Percentiles rank a stretch among this genome's conserved stretches.
phyloP scores from a whole-genome alignment of 2,888 invertebrate species.

The Cactoblastis cactorum region DNA sequence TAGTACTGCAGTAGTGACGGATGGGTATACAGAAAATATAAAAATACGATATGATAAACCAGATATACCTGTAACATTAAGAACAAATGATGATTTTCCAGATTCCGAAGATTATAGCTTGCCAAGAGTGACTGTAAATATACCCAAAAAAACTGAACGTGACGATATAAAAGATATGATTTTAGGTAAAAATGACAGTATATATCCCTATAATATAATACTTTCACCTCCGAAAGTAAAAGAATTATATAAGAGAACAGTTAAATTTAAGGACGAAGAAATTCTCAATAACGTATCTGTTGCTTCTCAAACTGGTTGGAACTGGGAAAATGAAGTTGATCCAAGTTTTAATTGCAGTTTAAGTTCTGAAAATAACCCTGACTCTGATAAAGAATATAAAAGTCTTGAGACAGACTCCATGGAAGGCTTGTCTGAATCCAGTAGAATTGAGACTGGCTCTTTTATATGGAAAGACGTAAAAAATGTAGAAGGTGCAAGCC shows the following conservation, averaged over 20 bases:
- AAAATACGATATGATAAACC: constrained; percentile 2
- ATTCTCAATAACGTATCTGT: constrained; percentile 22
- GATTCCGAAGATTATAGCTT: constrained; percentile 48
- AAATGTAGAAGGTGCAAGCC: constrained; percentile 25
- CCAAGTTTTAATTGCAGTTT: constrained; percentile 17
- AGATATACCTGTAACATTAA: constrained; percentile 18
- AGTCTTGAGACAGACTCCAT: constrained; percentile 26
- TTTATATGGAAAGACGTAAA: constrained; percentile 48
- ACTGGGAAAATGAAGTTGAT: constrained; percentile 22
- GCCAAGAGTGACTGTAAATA: constrained; percentile 49
- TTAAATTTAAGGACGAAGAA: constrained; percentile 50
- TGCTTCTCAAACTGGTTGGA: constrained; percentile 25
- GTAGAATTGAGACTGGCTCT: constrained; percentile 47
- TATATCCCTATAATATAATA: constrained; percentile 67
- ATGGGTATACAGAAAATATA: constrained; percentile 10
- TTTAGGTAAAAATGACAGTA: constrained; percentile 54
- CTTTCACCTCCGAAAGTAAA: constrained; percentile 59
- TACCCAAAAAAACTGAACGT: constrained; percentile 29
- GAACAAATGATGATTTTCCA: constrained; percentile 48
- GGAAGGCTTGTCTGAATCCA: constrained; percentile 44
- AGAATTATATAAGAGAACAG: constrained; percentile 45
- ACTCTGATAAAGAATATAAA: neutral
- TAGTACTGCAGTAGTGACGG: neutral
- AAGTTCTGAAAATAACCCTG: constrained; percentile 23
- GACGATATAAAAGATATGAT: constrained; percentile 61